Conservation (phyloP, 2,113 vertebrate species). For the Ceyx margarethae region DNA sequence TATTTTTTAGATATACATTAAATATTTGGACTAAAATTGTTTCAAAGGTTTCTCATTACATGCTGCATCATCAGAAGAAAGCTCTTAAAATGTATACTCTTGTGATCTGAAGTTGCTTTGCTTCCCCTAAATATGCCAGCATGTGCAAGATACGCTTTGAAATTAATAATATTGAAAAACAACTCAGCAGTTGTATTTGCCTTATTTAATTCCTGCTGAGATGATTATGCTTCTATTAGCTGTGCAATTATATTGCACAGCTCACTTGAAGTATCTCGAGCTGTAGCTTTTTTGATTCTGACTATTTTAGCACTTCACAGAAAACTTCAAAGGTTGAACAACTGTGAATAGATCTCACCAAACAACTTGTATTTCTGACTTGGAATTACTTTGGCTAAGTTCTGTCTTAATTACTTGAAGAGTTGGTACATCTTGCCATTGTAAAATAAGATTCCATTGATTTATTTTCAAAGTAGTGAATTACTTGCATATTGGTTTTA, state of each 20-base stretch:
- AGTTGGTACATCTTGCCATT: background rate
- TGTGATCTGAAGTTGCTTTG: slow-evolving; percentile 42
- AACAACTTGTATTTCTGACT: slow-evolving; percentile 8
- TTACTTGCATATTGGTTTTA: background rate
- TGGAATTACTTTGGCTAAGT: slow-evolving; percentile 6
- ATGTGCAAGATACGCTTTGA: slow-evolving; percentile 50
- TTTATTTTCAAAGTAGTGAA: background rate
- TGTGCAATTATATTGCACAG: slow-evolving; percentile 69
- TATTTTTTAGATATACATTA: slow-evolving; percentile 5
- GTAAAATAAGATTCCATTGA: background rate
- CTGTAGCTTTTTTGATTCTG: slow-evolving; percentile 61
- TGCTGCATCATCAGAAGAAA: slow-evolving; percentile 40
- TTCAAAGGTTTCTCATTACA: slow-evolving; percentile 46
- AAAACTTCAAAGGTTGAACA: slow-evolving; percentile 58
- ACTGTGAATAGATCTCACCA: background rate
- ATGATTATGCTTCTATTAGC: slow-evolving; percentile 74
- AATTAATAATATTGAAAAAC: slow-evolving; percentile 73
- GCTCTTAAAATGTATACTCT: slow-evolving; percentile 29
- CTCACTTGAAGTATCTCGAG: slow-evolving; percentile 62
- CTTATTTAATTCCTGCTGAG: slow-evolving; percentile 70
- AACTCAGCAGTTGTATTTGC: slow-evolving; percentile 66
- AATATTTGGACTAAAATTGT: slow-evolving; percentile 31
- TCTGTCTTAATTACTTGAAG: background rate
- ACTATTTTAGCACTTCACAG: slow-evolving; percentile 47
- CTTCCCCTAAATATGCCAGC: slow-evolving; percentile 36